Evolutionary conservation across 2,113 vertebrate genomes (phyloP), one percentile per base, ranked within the genome.

Genomic region (Hemibates koningsi): DNA sequence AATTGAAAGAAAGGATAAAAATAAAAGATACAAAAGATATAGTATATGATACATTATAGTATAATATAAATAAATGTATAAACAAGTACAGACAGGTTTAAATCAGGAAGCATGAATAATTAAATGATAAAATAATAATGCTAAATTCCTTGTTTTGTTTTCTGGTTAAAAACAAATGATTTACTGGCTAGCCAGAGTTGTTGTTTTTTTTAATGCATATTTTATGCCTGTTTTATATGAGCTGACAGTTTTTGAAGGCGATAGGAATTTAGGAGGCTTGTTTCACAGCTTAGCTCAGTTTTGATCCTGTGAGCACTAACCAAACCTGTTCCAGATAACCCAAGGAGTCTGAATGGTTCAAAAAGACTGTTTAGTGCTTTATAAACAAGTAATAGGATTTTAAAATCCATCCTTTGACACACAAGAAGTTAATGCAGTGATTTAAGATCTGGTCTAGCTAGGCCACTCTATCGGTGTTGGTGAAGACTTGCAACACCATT

Each of bases 11-110:
- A 32, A 78, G 6, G 9, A 32, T 29, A 50, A 50, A 78, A 78
- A 50, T 76, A 48, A 17, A 76, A 48, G 24, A 48, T 24, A 71
- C 24, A 76, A 11, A 73, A 73, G 8, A 73, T 45, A 17, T 27
- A 73, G 0, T 45, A 45, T 73, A 17, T 16, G 21, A 73, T 45
- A 45, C 8, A 27, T 8, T 45, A 45, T 16, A 43, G 8, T 45
- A 45, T 14, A 17, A 6, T 73, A 45, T 45, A 73, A 17, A 6
- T 45, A 9, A 1, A 68, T 13, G 19, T 13, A 68, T 41, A 43
- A 45, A 73, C 3, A 27, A 43, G 66, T 4, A 71, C n/a, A 43
- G 0, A 16, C n/a, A 4, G 12, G 2, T 43, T 43, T 0, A 43
- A 71, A 43, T 43, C 36, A 9, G 5, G 21, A 43, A 43, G n/a